Base-by-base conservation (phyloP, 2,888 invertebrate genomes). In the Crepidodera aurea region DNA sequence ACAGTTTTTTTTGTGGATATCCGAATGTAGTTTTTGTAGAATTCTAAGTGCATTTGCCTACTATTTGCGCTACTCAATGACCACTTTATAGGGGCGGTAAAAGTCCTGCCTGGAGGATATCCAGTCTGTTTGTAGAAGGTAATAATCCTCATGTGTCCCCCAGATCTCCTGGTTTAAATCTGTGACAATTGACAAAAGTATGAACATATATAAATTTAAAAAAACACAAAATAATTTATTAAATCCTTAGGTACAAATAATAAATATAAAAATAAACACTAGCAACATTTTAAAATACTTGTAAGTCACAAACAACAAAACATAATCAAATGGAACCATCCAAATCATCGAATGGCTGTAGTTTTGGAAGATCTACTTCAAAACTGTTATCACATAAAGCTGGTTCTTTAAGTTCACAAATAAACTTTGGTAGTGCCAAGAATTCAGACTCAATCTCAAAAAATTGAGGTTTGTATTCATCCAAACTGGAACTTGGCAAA, bases 311-410 rank as follows among this genome's bases (percentile, higher is more conserved):
- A 46, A 27, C 16, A 60, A n/a, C n/a, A n/a, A n/a, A 37, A 39
- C 16, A 4, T 51, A 51, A n/a, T 25, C 58, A 53, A 6, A 51
- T 27, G 7, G 46, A 64, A 10, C 46, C 50, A 64, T 56, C 58
- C 7, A 64, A 54, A 29, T 66, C 56, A 27, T 64, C 62, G 39
- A 60, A 59, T 16, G 42, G 22, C n/a, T 65, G 39, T 5, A 68
- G 32, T 34, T 54, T 34, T 34, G 67, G 65, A 7, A 62, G 7
- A 8, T 57, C 65, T 12, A 64, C 56, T 25, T 62, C 65, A 46
- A 59, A 56, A 13, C 44, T 50, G 19, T 48, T 29, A 46, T 58
- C 53, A 7, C 29, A 53, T 12, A 34, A 3, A 25, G 39, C 6
- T 0, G 42, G 58, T 15, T 7, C 22, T n/a, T 55, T 42, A n/a